Base-by-base conservation (phyloP, 2,888 invertebrate genomes). In the Sussaba pulchella region DNA sequence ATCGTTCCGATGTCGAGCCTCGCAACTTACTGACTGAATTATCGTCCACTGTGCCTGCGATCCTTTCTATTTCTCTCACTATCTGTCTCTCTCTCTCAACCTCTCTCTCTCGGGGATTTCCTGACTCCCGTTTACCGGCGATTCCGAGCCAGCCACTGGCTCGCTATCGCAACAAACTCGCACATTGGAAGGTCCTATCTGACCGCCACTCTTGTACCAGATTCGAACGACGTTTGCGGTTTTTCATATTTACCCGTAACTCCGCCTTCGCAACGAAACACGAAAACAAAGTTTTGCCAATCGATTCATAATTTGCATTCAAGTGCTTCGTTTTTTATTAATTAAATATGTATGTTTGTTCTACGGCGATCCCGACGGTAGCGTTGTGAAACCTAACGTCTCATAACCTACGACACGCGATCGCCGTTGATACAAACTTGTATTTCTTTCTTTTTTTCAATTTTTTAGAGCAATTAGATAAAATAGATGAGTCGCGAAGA, bases 11-110 rank as follows among this genome's bases (percentile, higher is more conserved):
- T 36, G 64, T 14, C 70, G 54, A 26, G 50, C 2, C 63, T 19
- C 39, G 61, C 74, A 50, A 54, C 26, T 63, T 45, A 75, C 73
- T 73, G 71, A 36, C 14, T n/a, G 6, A 5, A 52, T 21, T 31
- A 31, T 31, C 31, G 31, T 17, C 5, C n/a, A 24, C 1, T 10
- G 1, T 3, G 19, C 17, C 21, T 41, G 67, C 12, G 24, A 69
- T 10, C 3, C 54, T 54, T 36, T 39, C 54, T 50, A 45, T 41
- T 24, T 43, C 24, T 36, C 41, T 10, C 10, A 8, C 21, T n/a
- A n/a, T 31, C 31, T 31, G 4, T 31, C 31, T 31, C 31, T 31
- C 31, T 31, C 31, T 31, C 31, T 31, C 4, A 6, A 31, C 6
- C 2, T 31, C 31, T 2, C 31, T 31, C 6, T 31, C 31, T 31